Evolutionary conservation across 2,888 invertebrate species (phyloP).

Genomic region (Hypomecis punctinalis): DNA sequence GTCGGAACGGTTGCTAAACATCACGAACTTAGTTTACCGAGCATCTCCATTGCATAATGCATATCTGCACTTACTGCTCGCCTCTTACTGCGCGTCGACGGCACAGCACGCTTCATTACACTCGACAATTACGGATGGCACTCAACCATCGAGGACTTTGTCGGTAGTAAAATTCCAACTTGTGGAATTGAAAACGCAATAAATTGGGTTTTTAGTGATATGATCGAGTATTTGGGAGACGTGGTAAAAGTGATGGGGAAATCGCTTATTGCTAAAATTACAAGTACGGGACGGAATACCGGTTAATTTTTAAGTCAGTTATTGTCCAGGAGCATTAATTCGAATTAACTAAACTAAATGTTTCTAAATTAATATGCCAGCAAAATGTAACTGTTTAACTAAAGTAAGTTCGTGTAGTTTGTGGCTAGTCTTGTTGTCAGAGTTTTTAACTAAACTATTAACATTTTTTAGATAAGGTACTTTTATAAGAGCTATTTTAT

Average conservation of each 20-base stretch:
- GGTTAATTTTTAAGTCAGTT: too few species aligned
- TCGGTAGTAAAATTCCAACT: not conserved
- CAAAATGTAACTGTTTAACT: too few species aligned
- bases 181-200: not conserved
- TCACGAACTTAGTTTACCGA: slow-evolving; percentile 41
- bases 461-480: too few species aligned
- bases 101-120: slow-evolving; percentile 39
- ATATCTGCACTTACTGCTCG: slow-evolving; percentile 38
- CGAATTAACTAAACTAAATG: too few species aligned
- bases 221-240: not conserved
- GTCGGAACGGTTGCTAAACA: slow-evolving; percentile 41
- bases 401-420: too few species aligned
- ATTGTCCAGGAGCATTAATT: too few species aligned
- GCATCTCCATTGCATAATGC: slow-evolving; percentile 41
- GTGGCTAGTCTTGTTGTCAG: too few species aligned
- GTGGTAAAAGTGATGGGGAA: slow-evolving; percentile 27
- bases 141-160: slow-evolving; percentile 27
- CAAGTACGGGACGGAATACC: slow-evolving; percentile 36
- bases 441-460: too few species aligned
- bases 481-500: too few species aligned
- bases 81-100: slow-evolving; percentile 34
- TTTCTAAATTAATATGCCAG: too few species aligned
- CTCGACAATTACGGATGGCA: slow-evolving; percentile 18
- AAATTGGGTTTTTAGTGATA: not conserved
- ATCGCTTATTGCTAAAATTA: slow-evolving; percentile 48